A percentile compares a stretch with the other conserved stretches of the same genome.
Conservation (phyloP, 1,140 invertebrate species). For the Pogonognathellus flavescens region DNA sequence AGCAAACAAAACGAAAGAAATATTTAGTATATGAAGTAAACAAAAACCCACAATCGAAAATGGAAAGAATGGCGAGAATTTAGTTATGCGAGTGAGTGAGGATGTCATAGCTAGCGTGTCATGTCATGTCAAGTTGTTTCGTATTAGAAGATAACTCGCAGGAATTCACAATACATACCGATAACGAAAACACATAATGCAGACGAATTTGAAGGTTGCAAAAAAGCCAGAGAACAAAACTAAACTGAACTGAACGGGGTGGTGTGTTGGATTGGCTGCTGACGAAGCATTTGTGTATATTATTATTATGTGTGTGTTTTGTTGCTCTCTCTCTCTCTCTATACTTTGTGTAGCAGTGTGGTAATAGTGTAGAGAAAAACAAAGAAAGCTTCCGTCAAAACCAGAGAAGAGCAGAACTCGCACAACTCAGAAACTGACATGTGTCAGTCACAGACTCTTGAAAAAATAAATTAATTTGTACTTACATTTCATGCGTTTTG, state of each 20-base stretch:
- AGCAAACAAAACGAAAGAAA: background rate
- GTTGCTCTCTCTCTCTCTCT: no score
- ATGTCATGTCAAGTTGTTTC: constrained; percentile 36
- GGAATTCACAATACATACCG: constrained; percentile 30
- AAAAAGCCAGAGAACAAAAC: constrained; percentile 32
- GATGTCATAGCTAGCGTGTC: constrained; percentile 27
- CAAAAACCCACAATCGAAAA: constrained; percentile 17
- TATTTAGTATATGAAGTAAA: background rate
- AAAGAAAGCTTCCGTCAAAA: constrained; percentile 58
- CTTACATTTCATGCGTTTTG: constrained; percentile 79
- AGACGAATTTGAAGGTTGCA: constrained; percentile 48
- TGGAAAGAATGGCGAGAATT: background rate
- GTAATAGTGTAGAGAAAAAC: constrained; percentile 19
- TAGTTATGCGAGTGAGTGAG: background rate
- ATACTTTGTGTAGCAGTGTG: constrained; percentile 8
- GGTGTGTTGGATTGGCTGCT: constrained; percentile 1
- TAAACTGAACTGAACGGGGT: constrained; percentile 23
- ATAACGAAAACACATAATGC: constrained; percentile 29
- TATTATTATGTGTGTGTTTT: no score
- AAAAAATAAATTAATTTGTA: constrained; percentile 64
- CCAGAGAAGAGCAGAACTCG: constrained; percentile 50
- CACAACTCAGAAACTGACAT: constrained; percentile 62
- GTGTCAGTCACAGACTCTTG: constrained; percentile 65
- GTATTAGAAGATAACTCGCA: constrained; percentile 36
- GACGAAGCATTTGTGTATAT: constrained; percentile 34